Percentiles rank a stretch among this genome's conserved stretches.
phyloP scores from a whole-genome alignment of 2,888 invertebrate species.

The Chrysolina americana region DNA sequence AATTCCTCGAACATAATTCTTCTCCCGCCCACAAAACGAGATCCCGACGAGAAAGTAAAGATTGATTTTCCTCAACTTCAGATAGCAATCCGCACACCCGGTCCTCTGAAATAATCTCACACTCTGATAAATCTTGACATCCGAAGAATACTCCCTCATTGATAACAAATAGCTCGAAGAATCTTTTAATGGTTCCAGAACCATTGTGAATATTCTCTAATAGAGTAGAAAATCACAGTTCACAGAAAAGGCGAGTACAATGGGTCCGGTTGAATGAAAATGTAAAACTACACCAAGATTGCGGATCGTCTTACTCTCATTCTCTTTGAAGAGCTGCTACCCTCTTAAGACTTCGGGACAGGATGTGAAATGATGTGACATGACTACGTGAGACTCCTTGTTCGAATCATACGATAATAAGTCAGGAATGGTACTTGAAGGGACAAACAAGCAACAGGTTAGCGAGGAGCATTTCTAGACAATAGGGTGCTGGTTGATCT shows the following conservation, averaged over 20 bases:
- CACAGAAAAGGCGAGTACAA: constrained; percentile 48
- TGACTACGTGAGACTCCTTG: constrained; percentile 50
- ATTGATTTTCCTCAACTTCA: background rate
- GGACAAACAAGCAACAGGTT: constrained; percentile 34
- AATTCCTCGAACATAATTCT: background rate
- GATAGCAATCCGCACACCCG: constrained; percentile 16
- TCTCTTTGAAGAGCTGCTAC: constrained; percentile 46
- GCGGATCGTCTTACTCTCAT: constrained; percentile 55
- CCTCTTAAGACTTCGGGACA: constrained; percentile 17
- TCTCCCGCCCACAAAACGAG: background rate
- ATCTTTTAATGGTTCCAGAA: constrained; percentile 38
- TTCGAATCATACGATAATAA: constrained; percentile 46
- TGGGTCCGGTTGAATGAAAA: constrained; percentile 49
- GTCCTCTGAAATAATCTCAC: constrained; percentile 32
- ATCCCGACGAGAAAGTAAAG: background rate
- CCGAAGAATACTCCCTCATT: constrained; percentile 43
- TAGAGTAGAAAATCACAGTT: constrained; percentile 49
- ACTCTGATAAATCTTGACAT: constrained; percentile 39
- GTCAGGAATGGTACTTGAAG: constrained; percentile 36
- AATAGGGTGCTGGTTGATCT: background rate
- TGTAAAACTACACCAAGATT: constrained; percentile 55
- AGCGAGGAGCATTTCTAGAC: background rate
- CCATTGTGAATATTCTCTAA: constrained; percentile 45
- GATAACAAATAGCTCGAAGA: constrained; percentile 38
- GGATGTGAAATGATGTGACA: constrained; percentile 53